Evolutionary conservation across 2,113 vertebrate genomes (phyloP).

Genomic region (Oostethus manadensis): DNA sequence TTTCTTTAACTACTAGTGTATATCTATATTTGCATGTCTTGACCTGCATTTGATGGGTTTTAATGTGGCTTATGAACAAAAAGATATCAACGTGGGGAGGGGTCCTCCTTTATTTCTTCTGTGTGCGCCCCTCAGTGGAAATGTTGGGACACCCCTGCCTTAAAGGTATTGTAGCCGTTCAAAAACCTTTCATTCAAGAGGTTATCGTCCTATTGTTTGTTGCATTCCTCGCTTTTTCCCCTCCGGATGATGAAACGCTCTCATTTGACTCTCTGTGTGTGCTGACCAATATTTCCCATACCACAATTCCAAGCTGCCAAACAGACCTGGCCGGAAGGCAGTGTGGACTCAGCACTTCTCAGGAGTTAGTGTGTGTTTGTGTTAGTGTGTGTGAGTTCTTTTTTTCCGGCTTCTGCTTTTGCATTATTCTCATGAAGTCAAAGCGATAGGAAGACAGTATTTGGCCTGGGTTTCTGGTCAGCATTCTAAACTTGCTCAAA

Average conservation of each 20-base stretch:
- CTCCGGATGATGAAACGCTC: constrained; percentile 34
- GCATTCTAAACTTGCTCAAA: neutral
- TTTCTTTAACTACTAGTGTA: no score
- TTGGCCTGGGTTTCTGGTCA: neutral
- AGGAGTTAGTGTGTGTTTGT: constrained; percentile 34
- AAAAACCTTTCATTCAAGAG: constrained; percentile 50
- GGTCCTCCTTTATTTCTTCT: no score
- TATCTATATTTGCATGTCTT: no score
- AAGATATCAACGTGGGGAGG: no score
- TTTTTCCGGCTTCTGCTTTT: constrained; percentile 31
- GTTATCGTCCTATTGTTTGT: constrained; percentile 16
- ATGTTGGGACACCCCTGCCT: no score
- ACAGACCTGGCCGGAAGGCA: constrained; percentile 30
- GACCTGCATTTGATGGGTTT: no score
- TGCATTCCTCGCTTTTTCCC: constrained; percentile 1
- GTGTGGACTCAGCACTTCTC: constrained; percentile 63
- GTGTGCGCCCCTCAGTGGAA: no score
- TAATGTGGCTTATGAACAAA: no score
- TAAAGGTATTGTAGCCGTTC: constrained; percentile 45
- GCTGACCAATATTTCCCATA: constrained; percentile 15
- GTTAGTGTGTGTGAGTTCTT: constrained; percentile 9
- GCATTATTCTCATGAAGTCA: constrained; percentile 1
- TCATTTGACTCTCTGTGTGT: constrained; percentile 3
- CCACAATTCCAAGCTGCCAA: constrained; percentile 26
- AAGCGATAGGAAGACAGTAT: neutral